Evolutionary conservation across 2,888 invertebrate genomes (phyloP).

Genomic region (Heliconius sara): DNA sequence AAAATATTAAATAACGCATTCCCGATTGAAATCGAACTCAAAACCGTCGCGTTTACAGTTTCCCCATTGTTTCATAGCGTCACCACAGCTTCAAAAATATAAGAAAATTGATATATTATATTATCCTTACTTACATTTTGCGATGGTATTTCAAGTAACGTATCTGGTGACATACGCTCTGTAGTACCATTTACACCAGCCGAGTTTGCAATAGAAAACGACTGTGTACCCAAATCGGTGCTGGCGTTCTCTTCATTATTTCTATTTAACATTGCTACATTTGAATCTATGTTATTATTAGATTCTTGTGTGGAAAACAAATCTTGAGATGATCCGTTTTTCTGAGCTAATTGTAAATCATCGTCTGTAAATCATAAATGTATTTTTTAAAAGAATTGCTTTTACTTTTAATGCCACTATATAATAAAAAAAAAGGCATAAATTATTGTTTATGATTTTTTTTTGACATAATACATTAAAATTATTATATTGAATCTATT

Average conservation of each 20-base stretch:
- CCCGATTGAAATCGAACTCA: no score
- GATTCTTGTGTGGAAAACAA: slow-evolving; percentile 67
- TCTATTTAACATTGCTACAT: slow-evolving; percentile 31
- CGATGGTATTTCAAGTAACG: slow-evolving; percentile 57
- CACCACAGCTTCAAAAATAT: background rate
- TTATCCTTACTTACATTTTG: slow-evolving; percentile 59
- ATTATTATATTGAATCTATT: no score
- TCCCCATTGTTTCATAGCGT: no score
- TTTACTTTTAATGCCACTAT: background rate
- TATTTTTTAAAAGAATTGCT: slow-evolving; percentile 3
- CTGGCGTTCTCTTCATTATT: slow-evolving; percentile 42
- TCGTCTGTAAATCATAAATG: slow-evolving; percentile 63
- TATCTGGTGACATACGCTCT: slow-evolving; percentile 49
- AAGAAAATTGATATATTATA: background rate
- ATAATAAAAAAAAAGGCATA: background rate
- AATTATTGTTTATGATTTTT: background rate
- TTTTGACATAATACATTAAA: no score
- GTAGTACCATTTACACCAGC: slow-evolving; percentile 35
- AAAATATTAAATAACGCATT: no score
- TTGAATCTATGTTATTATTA: background rate
- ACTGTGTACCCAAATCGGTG: slow-evolving; percentile 46
- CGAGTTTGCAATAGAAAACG: slow-evolving; percentile 43
- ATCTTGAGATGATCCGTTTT: slow-evolving; percentile 66
- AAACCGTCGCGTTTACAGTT: no score
- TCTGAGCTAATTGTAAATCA: slow-evolving; percentile 68